These are phyloP conservation scores for Mesocricetus auratus DNA, from an alignment of 2,113 vertebrate species.

Conservation along the genomic window DNA sequence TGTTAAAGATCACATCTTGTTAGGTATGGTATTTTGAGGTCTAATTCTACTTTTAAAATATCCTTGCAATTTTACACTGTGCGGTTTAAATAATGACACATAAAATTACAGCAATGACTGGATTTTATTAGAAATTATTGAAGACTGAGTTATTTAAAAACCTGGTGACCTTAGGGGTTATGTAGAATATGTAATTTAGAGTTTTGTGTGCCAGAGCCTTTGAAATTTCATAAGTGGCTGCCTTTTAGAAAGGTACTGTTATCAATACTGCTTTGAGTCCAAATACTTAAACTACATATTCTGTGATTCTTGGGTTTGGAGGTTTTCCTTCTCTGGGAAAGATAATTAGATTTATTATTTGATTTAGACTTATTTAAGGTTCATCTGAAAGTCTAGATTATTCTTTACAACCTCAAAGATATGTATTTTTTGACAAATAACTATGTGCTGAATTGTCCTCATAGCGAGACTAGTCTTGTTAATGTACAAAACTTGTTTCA, in stretches of 20 bases:
- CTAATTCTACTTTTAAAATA: background rate
- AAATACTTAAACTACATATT: background rate
- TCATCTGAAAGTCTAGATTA: slow-evolving; percentile 8
- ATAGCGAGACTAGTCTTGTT: background rate
- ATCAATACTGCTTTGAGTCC: slow-evolving; percentile 43
- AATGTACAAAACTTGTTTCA: background rate
- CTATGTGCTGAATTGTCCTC: background rate
- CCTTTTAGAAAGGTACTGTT: background rate
- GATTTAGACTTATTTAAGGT: slow-evolving; percentile 16
- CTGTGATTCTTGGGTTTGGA: background rate
- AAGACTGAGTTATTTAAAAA: background rate
- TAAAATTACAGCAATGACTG: slow-evolving; percentile 19
- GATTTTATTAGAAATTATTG: slow-evolving; percentile 8
- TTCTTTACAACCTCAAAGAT: background rate
- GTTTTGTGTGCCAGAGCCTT: background rate
- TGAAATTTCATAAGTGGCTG: background rate
- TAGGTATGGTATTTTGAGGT: background rate
- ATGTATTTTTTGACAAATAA: slow-evolving; percentile 25
- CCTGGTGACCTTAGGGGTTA: background rate
- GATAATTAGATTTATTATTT: slow-evolving; percentile 54
- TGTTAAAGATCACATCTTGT: background rate
- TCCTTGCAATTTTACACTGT: slow-evolving; percentile 18
- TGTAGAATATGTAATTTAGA: slow-evolving; percentile 9
- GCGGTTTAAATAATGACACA: background rate
- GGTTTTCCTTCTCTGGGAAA: slow-evolving; percentile 39